Percentiles rank a stretch among this genome's conserved stretches.
Evolutionary conservation across 2,888 invertebrate species (phyloP).

Genomic region (Xylota segnis): DNA sequence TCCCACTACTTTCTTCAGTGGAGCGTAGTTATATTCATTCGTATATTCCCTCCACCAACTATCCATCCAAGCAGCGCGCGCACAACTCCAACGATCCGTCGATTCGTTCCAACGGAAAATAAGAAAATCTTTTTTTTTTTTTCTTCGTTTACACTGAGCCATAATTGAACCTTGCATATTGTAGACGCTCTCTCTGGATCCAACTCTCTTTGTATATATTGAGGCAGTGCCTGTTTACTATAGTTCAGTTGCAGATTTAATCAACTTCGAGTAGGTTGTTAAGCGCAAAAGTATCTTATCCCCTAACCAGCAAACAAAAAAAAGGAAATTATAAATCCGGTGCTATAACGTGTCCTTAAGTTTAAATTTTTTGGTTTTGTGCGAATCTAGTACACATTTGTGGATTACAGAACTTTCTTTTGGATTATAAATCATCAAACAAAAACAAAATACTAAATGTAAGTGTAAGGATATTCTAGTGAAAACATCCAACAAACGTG

Average conservation of each 20-base stretch:
- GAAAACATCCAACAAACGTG: not conserved
- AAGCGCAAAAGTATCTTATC: slow-evolving; percentile 10
- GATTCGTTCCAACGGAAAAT: slow-evolving; percentile 61
- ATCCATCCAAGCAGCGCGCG: slow-evolving; percentile 27
- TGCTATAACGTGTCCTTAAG: slow-evolving; percentile 45
- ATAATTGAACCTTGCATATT: slow-evolving; percentile 49
- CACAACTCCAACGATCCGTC: slow-evolving; percentile 48
- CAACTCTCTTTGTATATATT: slow-evolving; percentile 81
- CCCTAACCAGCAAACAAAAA: not conserved
- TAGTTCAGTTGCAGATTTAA: slow-evolving; percentile 83
- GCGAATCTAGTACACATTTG: slow-evolving; percentile 29
- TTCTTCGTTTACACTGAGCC: slow-evolving; percentile 13
- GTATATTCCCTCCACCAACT: slow-evolving; percentile 23
- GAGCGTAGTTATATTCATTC: slow-evolving; percentile 53
- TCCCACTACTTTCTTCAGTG: slow-evolving; percentile 63
- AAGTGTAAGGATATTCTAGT: slow-evolving; percentile 62
- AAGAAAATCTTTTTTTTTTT: slow-evolving; percentile 37
- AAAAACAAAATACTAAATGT: slow-evolving; percentile 60
- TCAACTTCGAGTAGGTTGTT: slow-evolving; percentile 79
- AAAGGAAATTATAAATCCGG: slow-evolving; percentile 53
- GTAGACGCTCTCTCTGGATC: slow-evolving; percentile 29
- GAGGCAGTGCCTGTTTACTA: slow-evolving; percentile 82
- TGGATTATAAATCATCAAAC: slow-evolving; percentile 50
- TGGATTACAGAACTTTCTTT: slow-evolving; percentile 54
- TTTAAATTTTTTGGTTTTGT: not conserved